A percentile compares a stretch with the other conserved stretches of the same genome.
Conservation (phyloP, 2,113 vertebrate genomes). For the Stigmatopora nigra region DNA sequence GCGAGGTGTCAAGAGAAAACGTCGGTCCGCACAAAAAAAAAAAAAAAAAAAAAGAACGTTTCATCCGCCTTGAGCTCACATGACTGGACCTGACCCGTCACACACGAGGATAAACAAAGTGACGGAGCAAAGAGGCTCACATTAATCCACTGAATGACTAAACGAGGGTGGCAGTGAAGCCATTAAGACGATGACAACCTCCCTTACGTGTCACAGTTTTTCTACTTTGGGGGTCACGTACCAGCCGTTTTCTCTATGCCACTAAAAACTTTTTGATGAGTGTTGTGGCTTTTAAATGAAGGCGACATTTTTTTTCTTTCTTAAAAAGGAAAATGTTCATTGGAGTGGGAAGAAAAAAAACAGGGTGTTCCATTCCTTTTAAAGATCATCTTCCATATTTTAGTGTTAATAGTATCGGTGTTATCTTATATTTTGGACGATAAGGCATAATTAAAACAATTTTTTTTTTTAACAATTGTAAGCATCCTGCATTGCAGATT, state of each 20-base stretch:
- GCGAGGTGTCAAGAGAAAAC: slow-evolving; percentile 18
- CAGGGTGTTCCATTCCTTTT: slow-evolving; percentile 32
- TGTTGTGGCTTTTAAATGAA: slow-evolving; percentile 39
- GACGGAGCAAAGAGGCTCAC: slow-evolving; percentile 17
- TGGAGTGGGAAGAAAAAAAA: background rate
- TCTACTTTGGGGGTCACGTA: slow-evolving; percentile 17
- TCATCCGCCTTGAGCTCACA: slow-evolving; percentile 14
- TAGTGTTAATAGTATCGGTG: background rate
- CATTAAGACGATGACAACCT: slow-evolving; percentile 14
- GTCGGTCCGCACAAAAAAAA: slow-evolving; percentile 30
- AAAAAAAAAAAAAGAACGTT: background rate
- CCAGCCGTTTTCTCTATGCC: slow-evolving; percentile 6
- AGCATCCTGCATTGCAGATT: too few relatives aligned
- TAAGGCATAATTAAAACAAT: too few relatives aligned
- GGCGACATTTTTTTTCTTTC: slow-evolving; percentile 36
- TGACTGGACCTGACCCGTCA: slow-evolving; percentile 41
- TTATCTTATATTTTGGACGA: too few relatives aligned
- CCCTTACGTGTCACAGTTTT: slow-evolving; percentile 5
- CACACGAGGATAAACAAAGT: slow-evolving; percentile 31
- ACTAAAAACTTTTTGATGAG: slow-evolving; percentile 31
- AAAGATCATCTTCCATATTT: background rate
- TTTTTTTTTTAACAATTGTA: too few relatives aligned
- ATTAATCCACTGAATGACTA: slow-evolving; percentile 31
- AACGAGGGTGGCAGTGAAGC: slow-evolving; percentile 19
- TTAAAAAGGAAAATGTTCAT: slow-evolving; percentile 22